Evolutionary conservation across 2,797 vertebrate species (phyloP).

Genomic region (Hemibagrus guttatus): DNA sequence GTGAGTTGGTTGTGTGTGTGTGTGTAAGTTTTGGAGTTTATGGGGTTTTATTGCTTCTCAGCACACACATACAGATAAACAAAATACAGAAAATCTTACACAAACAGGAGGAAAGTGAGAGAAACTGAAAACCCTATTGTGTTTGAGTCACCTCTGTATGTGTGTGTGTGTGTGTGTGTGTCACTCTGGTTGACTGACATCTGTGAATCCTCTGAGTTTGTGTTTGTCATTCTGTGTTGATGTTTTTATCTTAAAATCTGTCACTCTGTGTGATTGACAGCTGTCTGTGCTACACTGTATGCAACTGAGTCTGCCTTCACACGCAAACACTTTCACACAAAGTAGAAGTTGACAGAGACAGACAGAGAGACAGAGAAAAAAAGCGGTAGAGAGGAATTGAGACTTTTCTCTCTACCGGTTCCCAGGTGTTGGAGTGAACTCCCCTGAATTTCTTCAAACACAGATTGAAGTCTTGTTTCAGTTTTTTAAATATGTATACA

Average conservation of each 20-base stretch:
- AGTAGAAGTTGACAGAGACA: conserved; percentile 8
- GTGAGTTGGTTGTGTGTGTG: background rate
- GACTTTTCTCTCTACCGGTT: background rate
- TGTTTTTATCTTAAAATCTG: conserved; percentile 75
- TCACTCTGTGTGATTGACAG: conserved; percentile 77
- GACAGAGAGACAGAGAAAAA: background rate
- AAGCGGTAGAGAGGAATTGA: background rate
- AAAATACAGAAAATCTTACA: background rate
- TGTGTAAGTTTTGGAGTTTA: background rate
- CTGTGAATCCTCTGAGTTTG: conserved; percentile 61
- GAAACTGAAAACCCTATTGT: conserved; percentile 9
- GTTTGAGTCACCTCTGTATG: background rate
- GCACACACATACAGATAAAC: background rate
- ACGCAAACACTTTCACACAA: conserved; percentile 7
- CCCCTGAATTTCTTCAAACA: background rate
- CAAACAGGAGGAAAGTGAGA: background rate
- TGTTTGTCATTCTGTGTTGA: conserved; percentile 55
- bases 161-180: background rate
- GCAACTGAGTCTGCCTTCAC: conserved; percentile 6
- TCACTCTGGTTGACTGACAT: conserved; percentile 46
- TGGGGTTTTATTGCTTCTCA: background rate
- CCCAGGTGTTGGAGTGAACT: background rate
- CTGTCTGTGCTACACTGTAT: conserved; percentile 66
- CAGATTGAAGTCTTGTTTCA: background rate
- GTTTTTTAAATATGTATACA: background rate